phyloP scores from a whole-genome alignment of 1,140 invertebrate species.

The Brachionus paranguensis region DNA sequence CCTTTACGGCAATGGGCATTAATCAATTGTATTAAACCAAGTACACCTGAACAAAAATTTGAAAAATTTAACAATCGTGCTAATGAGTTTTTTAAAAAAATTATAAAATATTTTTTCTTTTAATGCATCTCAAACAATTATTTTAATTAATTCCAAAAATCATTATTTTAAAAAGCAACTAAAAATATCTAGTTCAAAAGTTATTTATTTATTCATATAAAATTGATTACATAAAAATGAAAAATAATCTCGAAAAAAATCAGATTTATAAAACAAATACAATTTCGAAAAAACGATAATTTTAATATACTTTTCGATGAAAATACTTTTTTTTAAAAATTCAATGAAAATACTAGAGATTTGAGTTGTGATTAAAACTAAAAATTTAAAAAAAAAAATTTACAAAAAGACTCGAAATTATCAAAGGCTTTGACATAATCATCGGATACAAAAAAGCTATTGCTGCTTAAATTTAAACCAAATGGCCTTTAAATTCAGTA shows the following conservation, averaged over 20 bases:
- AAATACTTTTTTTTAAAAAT: background rate
- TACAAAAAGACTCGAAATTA: background rate
- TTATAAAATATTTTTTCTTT: no score
- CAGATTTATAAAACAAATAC: background rate
- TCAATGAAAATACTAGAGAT: slow-evolving; percentile 4
- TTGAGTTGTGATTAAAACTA: background rate
- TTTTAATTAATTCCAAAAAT: no score
- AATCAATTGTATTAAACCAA: no score
- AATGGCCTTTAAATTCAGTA: slow-evolving; percentile 26
- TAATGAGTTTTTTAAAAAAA: no score
- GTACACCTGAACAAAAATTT: no score
- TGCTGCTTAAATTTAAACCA: background rate
- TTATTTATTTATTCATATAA: background rate
- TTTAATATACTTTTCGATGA: background rate
- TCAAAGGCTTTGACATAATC: background rate
- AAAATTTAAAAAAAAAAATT: background rate
- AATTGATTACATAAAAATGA: background rate
- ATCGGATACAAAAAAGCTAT: background rate
- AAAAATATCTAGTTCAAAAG: background rate
- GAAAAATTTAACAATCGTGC: no score
- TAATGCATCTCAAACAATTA: no score
- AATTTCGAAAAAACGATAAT: background rate
- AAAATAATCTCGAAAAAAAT: background rate
- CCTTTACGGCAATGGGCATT: no score
- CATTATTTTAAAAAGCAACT: background rate